phyloP scores from a whole-genome alignment of 2,888 invertebrate genomes.

The Escarpia spicata region DNA sequence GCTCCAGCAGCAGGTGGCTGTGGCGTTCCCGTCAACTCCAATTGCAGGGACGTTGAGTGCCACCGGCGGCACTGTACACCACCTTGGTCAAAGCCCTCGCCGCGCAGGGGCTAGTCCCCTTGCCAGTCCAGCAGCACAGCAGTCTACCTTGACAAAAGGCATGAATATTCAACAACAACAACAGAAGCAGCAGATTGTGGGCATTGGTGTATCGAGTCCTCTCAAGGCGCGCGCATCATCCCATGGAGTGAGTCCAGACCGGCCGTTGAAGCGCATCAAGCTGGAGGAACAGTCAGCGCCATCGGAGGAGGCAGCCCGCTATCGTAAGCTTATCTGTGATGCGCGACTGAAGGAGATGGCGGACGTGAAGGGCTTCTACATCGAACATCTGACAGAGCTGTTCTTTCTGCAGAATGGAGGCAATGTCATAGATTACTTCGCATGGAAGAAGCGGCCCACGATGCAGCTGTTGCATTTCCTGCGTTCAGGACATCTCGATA shows the following conservation, averaged over 20 bases:
- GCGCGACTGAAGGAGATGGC: conserved; percentile 48
- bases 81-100: conserved; percentile 53
- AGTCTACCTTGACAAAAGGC: conserved; percentile 21
- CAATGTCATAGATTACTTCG: conserved; percentile 87
- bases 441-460: conserved; percentile 82
- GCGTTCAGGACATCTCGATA: conserved; percentile 77
- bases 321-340: conserved; percentile 55
- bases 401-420: conserved; percentile 88
- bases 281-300: conserved; percentile 59
- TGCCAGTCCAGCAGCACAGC: conserved; percentile 47
- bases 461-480: conserved; percentile 80
- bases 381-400: conserved; percentile 74
- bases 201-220: not conserved
- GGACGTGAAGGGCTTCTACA: conserved; percentile 61
- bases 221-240: conserved; percentile 14
- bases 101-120: conserved; percentile 46
- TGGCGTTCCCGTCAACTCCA: not conserved
- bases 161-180: conserved; percentile 32
- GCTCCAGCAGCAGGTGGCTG: not conserved
- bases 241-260: conserved; percentile 31
- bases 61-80: conserved; percentile 55
- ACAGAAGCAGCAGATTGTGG: conserved; percentile 21
- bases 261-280: conserved; percentile 50
- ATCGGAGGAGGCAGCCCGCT: conserved; percentile 51
- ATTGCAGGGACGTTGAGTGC: conserved; percentile 31